Conservation (phyloP, 2,113 vertebrate species). For the Phrynocephalus versicolor region DNA sequence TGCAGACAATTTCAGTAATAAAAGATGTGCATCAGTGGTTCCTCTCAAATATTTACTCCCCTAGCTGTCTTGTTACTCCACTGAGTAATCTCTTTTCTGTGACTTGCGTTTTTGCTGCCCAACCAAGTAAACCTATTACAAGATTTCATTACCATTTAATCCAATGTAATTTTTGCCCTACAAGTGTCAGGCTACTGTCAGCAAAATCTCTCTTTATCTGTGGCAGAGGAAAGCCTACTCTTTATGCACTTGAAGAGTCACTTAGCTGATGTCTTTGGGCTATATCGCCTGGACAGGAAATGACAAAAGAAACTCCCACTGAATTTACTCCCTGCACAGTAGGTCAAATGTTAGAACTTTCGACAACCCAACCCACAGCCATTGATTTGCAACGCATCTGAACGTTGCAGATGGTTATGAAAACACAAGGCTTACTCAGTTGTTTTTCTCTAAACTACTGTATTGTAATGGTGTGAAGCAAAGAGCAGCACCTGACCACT, state of each 20-base stretch:
- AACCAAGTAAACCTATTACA: slow-evolving; percentile 48
- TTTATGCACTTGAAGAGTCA: neutral
- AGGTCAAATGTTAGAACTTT: neutral
- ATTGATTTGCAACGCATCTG: neutral
- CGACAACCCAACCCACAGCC: neutral
- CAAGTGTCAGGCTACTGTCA: slow-evolving; percentile 6
- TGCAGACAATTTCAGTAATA: slow-evolving; percentile 31
- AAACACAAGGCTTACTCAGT: neutral
- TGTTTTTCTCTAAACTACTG: neutral
- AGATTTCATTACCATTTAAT: slow-evolving; percentile 31
- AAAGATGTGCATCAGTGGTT: slow-evolving; percentile 20
- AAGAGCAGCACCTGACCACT: too few relatives aligned
- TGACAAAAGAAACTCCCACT: neutral
- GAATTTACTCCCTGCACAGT: neutral
- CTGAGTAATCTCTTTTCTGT: slow-evolving; percentile 43
- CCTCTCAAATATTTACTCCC: neutral
- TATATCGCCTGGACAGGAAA: neutral
- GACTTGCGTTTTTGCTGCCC: slow-evolving; percentile 37
- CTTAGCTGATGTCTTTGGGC: neutral
- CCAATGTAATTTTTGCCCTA: slow-evolving; percentile 26
- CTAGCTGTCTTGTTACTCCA: slow-evolving; percentile 29
- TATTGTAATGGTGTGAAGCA: neutral
- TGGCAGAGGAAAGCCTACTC: neutral
- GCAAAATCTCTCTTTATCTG: slow-evolving; percentile 5
- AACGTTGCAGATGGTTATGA: neutral